Percentiles rank a stretch among this genome's conserved stretches.
Conservation (phyloP, 1,140 invertebrate species). For the Euborellia annulipes region DNA sequence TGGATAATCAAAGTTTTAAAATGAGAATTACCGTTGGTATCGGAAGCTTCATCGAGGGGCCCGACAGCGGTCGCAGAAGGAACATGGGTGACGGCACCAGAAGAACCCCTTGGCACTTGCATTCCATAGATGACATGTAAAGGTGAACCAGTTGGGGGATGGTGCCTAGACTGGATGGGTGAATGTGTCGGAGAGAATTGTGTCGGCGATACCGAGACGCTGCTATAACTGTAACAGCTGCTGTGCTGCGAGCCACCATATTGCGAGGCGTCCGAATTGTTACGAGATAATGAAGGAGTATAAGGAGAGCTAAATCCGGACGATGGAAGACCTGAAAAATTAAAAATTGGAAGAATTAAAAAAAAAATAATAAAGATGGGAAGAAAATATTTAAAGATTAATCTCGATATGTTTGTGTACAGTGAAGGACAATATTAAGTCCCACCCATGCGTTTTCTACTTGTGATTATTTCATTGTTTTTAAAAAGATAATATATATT, state of each 20-base stretch:
- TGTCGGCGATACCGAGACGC: slow-evolving; percentile 35
- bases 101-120: no score
- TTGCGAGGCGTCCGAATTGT: slow-evolving; percentile 75
- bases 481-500: no score
- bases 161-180: slow-evolving; percentile 69
- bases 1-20: no score
- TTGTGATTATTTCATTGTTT: no score
- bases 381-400: not conserved
- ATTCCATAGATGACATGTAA: slow-evolving; percentile 7
- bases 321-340: slow-evolving; percentile 6
- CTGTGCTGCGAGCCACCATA: slow-evolving; percentile 41
- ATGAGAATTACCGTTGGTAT: no score
- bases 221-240: slow-evolving; percentile 57
- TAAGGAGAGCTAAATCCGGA: slow-evolving; percentile 21
- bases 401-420: not conserved
- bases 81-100: no score
- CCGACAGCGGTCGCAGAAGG: no score
- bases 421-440: not conserved
- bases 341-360: no score
- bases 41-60: no score
- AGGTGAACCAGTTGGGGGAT: no score
- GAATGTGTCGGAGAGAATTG: slow-evolving; percentile 64
- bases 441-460: no score
- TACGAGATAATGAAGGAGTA: slow-evolving; percentile 67
- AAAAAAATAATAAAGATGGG: no score